Percentiles rank a stretch among this genome's conserved stretches.
Evolutionary conservation across 2,888 invertebrate genomes (phyloP).

Genomic region (Cylloceria caligata): DNA sequence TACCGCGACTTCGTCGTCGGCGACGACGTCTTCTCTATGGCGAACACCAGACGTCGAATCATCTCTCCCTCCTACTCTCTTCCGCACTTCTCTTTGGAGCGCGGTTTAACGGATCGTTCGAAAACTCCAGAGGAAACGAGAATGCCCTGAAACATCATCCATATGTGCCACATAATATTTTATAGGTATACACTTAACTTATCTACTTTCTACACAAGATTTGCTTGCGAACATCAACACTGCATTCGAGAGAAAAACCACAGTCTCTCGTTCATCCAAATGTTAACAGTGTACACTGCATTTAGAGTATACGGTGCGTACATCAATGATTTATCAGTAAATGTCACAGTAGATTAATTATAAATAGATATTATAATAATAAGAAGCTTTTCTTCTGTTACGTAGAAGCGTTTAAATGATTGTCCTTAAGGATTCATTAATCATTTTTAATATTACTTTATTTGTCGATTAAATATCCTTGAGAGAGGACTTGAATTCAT

Average conservation of each 20-base stretch:
- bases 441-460: too few relatives aligned
- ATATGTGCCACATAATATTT: neutral
- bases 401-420: too few relatives aligned
- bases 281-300: too few relatives aligned
- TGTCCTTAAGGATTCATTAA: too few relatives aligned
- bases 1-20: slow-evolving; percentile 36
- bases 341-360: too few relatives aligned
- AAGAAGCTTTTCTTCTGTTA: too few relatives aligned
- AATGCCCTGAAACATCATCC: neutral
- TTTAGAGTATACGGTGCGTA: too few relatives aligned
- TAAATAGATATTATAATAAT: too few relatives aligned
- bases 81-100: neutral
- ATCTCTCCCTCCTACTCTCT: slow-evolving; percentile 35
- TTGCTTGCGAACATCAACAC: neutral
- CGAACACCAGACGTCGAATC: slow-evolving; percentile 22
- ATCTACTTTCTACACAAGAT: neutral
- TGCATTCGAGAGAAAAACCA: neutral
- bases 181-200: neutral
- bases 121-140: neutral
- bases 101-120: neutral
- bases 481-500: too few relatives aligned
- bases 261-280: neutral
- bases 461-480: too few relatives aligned
- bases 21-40: slow-evolving; percentile 8
- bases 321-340: too few relatives aligned